Conservation (phyloP, 92 coral and sea anemone genomes). For the Muricea muricata region DNA sequence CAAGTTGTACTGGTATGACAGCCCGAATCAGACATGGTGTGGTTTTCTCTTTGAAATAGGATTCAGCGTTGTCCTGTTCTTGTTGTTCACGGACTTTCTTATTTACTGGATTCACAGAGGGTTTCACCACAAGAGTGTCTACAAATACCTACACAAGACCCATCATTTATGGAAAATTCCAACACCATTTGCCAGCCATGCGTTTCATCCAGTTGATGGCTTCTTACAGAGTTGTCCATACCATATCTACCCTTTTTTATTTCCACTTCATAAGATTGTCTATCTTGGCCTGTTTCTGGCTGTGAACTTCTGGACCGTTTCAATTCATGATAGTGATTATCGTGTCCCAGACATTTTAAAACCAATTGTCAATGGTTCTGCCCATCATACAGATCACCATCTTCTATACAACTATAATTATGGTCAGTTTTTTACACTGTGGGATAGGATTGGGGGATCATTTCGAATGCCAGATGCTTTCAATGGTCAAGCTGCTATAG, state of each 20-base stretch:
- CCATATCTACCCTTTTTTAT: slow-evolving; percentile 86
- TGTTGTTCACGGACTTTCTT: slow-evolving; percentile 82
- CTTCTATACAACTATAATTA: slow-evolving; percentile 82
- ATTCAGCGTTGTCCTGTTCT: slow-evolving; percentile 65
- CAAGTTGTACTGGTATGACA: slow-evolving; percentile 64
- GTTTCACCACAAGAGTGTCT: slow-evolving; percentile 83
- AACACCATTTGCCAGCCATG: slow-evolving; percentile 98
- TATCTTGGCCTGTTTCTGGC: slow-evolving; percentile 78
- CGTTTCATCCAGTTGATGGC: slow-evolving; percentile 94
- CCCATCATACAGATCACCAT: slow-evolving; percentile 97
- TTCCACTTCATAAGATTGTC: slow-evolving; percentile 80
- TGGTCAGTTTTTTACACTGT: slow-evolving; percentile 94
- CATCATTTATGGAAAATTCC: slow-evolving; percentile 97
- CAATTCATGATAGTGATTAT: slow-evolving; percentile 96
- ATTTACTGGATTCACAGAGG: slow-evolving; percentile 98
- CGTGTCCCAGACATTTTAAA: slow-evolving; percentile 76
- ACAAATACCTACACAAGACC: slow-evolving; percentile 84
- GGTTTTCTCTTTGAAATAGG: slow-evolving; percentile 58
- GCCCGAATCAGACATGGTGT: slow-evolving; percentile 47
- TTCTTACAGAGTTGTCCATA: slow-evolving; percentile 91
- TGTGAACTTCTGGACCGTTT: slow-evolving; percentile 96
- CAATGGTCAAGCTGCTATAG: slow-evolving; percentile 76
- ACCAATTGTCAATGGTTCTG: slow-evolving; percentile 90
- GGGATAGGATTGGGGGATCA: slow-evolving; percentile 94
- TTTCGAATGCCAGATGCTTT: slow-evolving; percentile 80